Evolutionary conservation across 2,113 vertebrate species (phyloP).

Genomic region (Tachysurus fulvidraco): DNA sequence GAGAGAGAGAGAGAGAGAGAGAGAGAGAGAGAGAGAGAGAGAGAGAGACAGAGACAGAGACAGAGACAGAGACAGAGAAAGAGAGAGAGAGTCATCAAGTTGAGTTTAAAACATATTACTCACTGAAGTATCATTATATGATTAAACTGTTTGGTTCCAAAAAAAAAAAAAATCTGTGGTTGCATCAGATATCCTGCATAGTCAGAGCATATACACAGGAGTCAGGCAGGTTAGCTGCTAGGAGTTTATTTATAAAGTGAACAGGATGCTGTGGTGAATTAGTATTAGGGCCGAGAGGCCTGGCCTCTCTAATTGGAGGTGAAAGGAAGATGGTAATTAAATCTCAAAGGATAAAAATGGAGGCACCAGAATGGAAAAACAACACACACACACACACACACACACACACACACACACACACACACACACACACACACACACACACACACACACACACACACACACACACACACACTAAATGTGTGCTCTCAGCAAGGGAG

Average conservation of each 20-base stretch:
- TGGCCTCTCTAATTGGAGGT: conserved; percentile 75
- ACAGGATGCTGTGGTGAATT: conserved; percentile 59
- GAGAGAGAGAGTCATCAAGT: conserved; percentile 6
- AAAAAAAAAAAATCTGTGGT: conserved; percentile 14
- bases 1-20: no score
- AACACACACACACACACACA: conserved; percentile 50
- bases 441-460: conserved; percentile 44
- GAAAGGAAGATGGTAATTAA: conserved; percentile 75
- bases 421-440: conserved; percentile 52
- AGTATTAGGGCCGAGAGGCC: conserved; percentile 67
- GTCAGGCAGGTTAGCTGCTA: conserved; percentile 41
- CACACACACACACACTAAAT: conserved; percentile 52
- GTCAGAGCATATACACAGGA: conserved; percentile 42
- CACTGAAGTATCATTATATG: conserved; percentile 20
- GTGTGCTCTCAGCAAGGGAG: conserved; percentile 57
- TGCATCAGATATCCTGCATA: conserved; percentile 53
- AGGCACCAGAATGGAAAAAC: conserved; percentile 58
- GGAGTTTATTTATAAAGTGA: conserved; percentile 60
- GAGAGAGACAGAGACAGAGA: no score
- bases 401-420: conserved; percentile 46
- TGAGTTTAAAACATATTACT: conserved; percentile 10
- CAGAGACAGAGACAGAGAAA: no score
- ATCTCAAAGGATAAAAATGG: conserved; percentile 66
- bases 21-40: no score
- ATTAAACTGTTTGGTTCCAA: background rate